Conservation (phyloP, 2,113 vertebrate species). For the Ptilorrhoa leucosticta region DNA sequence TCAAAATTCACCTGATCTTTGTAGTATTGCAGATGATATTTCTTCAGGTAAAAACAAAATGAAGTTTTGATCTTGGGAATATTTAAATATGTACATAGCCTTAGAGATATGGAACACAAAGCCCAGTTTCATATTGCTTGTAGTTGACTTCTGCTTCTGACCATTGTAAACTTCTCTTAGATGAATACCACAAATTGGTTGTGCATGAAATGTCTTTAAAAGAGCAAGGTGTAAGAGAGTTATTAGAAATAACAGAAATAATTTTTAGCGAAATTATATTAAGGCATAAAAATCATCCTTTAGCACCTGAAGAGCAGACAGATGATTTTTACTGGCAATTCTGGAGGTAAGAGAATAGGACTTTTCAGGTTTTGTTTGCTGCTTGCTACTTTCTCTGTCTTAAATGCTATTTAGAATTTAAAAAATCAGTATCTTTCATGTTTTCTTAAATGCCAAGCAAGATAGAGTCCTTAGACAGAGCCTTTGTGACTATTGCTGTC, state of each 20-base stretch:
- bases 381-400: not conserved
- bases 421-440: not conserved
- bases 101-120: not conserved
- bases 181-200: not conserved
- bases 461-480: not conserved
- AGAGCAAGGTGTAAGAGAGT: not conserved
- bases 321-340: not conserved
- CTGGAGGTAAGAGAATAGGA: not conserved
- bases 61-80: not conserved
- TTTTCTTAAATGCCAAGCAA: not conserved
- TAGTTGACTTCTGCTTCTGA: not conserved
- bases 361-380: rapidly evolving
- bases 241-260: not conserved
- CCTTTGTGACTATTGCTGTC: not conserved
- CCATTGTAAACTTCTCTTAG: not conserved
- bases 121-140: not conserved
- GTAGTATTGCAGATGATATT: not conserved
- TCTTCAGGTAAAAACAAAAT: not conserved
- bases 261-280: not conserved
- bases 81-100: not conserved
- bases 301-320: not conserved
- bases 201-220: not conserved
- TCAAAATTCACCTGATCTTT: not conserved
- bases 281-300: not conserved
- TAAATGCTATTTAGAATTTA: not conserved